Percentiles rank a stretch among this genome's conserved stretches.
phyloP scores from a whole-genome alignment of 2,113 vertebrate species.

The Leuciscus idus region DNA sequence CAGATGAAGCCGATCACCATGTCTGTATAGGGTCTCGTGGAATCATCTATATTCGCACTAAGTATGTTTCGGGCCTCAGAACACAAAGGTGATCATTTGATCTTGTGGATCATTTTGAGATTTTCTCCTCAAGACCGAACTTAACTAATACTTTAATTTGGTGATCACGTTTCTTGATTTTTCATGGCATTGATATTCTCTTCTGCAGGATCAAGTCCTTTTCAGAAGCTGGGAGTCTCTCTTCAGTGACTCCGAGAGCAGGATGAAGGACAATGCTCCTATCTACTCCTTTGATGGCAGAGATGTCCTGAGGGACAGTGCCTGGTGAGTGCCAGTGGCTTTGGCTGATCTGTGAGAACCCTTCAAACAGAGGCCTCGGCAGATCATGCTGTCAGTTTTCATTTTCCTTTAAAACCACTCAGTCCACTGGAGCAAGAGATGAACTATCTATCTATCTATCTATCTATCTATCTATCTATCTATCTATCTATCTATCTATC shows the following conservation, averaged over 20 bases:
- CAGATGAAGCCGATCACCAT: no score
- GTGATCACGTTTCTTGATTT: background rate
- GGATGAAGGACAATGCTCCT: slow-evolving; percentile 73
- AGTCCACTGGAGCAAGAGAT: background rate
- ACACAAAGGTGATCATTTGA: background rate
- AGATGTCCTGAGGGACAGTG: slow-evolving; percentile 82
- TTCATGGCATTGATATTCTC: slow-evolving; percentile 30
- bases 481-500: background rate
- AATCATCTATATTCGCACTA: background rate
- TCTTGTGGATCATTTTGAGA: background rate
- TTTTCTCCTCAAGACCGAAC: background rate
- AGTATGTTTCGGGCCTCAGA: background rate
- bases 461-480: slow-evolving; percentile 1
- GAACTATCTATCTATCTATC: background rate
- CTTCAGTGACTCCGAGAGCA: slow-evolving; percentile 78
- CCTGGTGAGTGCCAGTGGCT: slow-evolving; percentile 80
- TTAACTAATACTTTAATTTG: background rate
- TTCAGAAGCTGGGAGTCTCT: slow-evolving; percentile 90
- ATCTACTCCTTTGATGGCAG: slow-evolving; percentile 92
- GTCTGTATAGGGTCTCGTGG: background rate
- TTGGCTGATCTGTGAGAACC: background rate
- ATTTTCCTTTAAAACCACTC: background rate
- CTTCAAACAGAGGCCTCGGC: background rate
- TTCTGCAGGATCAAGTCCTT: slow-evolving; percentile 86
- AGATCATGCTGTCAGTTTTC: background rate